Conservation (phyloP, 2,888 invertebrate genomes). For the Tinea semifulvella region DNA sequence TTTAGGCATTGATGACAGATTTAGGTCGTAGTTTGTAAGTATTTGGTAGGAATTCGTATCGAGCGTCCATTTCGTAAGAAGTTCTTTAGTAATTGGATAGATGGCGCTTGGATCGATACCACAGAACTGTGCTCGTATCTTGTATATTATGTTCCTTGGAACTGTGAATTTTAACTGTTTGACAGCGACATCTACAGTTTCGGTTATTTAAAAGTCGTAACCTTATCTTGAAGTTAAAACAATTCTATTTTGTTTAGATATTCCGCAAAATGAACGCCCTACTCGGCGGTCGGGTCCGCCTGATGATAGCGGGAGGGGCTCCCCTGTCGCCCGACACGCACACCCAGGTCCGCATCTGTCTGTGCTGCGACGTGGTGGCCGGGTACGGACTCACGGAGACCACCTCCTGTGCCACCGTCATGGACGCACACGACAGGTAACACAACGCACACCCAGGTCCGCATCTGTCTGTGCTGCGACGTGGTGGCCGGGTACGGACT, state of each 20-base stretch:
- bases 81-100: too few relatives aligned
- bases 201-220: too few relatives aligned
- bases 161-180: too few relatives aligned
- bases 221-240: too few relatives aligned
- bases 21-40: too few relatives aligned
- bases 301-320: slow-evolving; percentile 94
- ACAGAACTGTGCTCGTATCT: too few relatives aligned
- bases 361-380: slow-evolving; percentile 89
- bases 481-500: slow-evolving; percentile 96
- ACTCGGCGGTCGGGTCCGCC: slow-evolving; percentile 88
- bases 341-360: slow-evolving; percentile 81
- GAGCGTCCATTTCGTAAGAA: too few relatives aligned
- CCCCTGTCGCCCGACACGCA: slow-evolving; percentile 96
- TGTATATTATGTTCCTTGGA: too few relatives aligned
- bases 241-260: slow-evolving; percentile 35
- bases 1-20: too few relatives aligned
- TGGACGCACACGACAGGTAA: slow-evolving; percentile 72
- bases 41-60: too few relatives aligned
- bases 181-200: too few relatives aligned
- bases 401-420: slow-evolving; percentile 89
- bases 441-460: slow-evolving; percentile 89
- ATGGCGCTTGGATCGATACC: too few relatives aligned
- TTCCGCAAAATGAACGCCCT: slow-evolving; percentile 69
- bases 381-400: slow-evolving; percentile 99
- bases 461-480: slow-evolving; percentile 86